Percentiles rank a stretch among this genome's conserved stretches.
These are phyloP conservation scores for Morus bassanus DNA, from an alignment of 2,797 vertebrate species.

Conservation along the genomic window DNA sequence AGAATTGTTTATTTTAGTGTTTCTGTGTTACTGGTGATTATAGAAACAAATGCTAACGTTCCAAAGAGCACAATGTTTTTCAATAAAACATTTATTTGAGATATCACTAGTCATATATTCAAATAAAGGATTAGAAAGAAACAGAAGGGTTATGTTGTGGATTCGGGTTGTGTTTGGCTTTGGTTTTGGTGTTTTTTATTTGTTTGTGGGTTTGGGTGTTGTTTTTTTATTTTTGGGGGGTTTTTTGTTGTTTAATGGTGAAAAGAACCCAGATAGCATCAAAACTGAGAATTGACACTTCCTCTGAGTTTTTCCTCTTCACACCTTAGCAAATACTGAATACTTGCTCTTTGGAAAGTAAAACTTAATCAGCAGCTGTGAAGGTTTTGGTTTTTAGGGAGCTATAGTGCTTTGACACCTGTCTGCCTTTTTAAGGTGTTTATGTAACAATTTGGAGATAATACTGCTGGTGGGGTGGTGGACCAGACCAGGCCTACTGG, in stretches of 20 bases:
- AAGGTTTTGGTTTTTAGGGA: background rate
- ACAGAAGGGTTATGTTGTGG: accelerated
- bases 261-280: background rate
- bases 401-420: background rate
- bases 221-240: background rate
- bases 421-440: background rate
- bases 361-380: accelerated
- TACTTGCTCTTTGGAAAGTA: background rate
- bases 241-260: background rate
- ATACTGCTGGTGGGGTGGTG: accelerated
- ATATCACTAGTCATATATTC: background rate
- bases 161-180: background rate
- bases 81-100: background rate
- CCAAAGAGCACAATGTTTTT: accelerated
- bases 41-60: background rate
- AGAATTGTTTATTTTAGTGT: background rate
- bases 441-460: background rate
- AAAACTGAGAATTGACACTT: background rate
- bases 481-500: background rate
- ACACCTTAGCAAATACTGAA: background rate
- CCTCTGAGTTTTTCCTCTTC: background rate
- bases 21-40: background rate
- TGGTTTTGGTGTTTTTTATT: background rate
- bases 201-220: too few relatives aligned
- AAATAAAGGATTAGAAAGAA: background rate